A percentile compares a stretch with the other conserved stretches of the same genome.
Conservation (phyloP, 1,140 invertebrate species). For the Procambarus virginalis region DNA sequence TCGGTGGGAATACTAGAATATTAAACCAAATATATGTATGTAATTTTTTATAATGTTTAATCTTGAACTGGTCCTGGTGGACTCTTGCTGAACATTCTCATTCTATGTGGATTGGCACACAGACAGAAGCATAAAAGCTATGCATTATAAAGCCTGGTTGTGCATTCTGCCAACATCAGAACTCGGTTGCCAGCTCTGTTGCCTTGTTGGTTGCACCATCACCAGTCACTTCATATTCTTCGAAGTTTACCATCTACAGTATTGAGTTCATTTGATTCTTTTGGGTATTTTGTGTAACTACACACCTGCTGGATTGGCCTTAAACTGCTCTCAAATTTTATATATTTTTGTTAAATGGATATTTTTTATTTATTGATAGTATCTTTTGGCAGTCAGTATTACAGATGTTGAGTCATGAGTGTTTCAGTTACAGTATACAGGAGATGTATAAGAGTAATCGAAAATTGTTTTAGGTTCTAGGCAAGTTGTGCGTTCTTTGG, state of each 20-base stretch:
- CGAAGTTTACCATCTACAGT: background rate
- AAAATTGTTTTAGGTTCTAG: background rate
- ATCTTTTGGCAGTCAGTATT: slow-evolving; percentile 12
- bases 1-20: slow-evolving; percentile 2
- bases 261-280: background rate
- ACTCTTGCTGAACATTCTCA: background rate
- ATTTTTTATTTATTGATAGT: slow-evolving; percentile 23
- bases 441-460: background rate
- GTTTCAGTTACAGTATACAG: background rate
- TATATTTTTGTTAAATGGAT: slow-evolving; percentile 38
- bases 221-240: slow-evolving; percentile 3
- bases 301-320: slow-evolving; percentile 31
- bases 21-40: slow-evolving; percentile 25
- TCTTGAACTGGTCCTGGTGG: background rate
- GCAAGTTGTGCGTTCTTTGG: background rate
- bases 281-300: slow-evolving; percentile 13
- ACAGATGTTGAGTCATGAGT: slow-evolving; percentile 21
- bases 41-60: slow-evolving; percentile 1
- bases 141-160: background rate
- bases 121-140: background rate
- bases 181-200: background rate
- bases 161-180: background rate
- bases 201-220: background rate
- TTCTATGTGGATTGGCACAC: background rate
- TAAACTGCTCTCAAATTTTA: slow-evolving; percentile 37